A percentile compares a stretch with the other conserved stretches of the same genome.
Evolutionary conservation across 2,797 vertebrate genomes (phyloP).

Genomic region (Liasis olivaceus): DNA sequence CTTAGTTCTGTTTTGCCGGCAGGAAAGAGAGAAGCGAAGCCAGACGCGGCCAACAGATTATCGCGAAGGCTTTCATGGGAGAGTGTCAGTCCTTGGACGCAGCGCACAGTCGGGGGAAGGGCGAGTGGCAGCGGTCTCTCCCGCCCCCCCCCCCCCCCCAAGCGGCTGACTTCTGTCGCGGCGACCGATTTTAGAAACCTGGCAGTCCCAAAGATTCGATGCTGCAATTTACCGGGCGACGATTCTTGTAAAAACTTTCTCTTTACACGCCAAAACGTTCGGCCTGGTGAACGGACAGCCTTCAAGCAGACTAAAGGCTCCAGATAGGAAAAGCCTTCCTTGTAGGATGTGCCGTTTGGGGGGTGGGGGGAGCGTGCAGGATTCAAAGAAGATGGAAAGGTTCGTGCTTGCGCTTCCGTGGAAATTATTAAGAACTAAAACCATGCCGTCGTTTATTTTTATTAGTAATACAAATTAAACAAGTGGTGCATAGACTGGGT

Average conservation of each 20-base stretch:
- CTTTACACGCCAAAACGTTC: neutral
- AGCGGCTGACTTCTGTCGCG: neutral
- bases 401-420: neutral
- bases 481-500: neutral
- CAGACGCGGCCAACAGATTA: neutral
- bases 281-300: neutral
- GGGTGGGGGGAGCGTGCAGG: neutral
- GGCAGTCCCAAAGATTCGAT: neutral
- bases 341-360: neutral
- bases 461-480: neutral
- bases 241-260: neutral
- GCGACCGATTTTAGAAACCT: neutral
- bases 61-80: neutral
- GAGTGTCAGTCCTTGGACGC: neutral
- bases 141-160: accelerated
- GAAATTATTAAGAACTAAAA: neutral
- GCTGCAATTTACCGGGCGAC: neutral
- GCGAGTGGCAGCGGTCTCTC: accelerated
- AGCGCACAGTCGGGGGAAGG: neutral
- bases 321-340: neutral
- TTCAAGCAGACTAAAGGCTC: neutral
- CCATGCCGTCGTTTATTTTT: neutral
- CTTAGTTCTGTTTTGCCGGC: neutral
- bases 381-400: neutral
- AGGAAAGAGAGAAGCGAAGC: neutral